Evolutionary conservation across 2,113 vertebrate species (phyloP).

Genomic region (sheep (Ovis aries)): ARS-UI_Ramb_v3.0 NC_056054.1:184490501-184491000

Average conservation of each 20-base stretch:
- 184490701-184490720: conserved; percentile 57
- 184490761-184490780: background rate
- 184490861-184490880: background rate
- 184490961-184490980: background rate
- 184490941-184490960: background rate
- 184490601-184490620: conserved; percentile 29
- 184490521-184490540: background rate
- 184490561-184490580: background rate
- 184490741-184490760: background rate
- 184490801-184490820: background rate
- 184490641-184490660: conserved; percentile 60
- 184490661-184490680: conserved; percentile 45
- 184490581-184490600: background rate
- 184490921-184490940: background rate
- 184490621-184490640: conserved; percentile 32
- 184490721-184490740: conserved; percentile 26
- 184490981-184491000: background rate
- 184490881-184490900: background rate
- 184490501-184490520: background rate
- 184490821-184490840: background rate
- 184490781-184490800: background rate
- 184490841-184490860: background rate
- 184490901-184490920: background rate
- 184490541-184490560: background rate
- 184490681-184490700: conserved; percentile 57